Base-by-base conservation (phyloP, 2,113 vertebrate species). In the Butastur rufipennis region DNA sequence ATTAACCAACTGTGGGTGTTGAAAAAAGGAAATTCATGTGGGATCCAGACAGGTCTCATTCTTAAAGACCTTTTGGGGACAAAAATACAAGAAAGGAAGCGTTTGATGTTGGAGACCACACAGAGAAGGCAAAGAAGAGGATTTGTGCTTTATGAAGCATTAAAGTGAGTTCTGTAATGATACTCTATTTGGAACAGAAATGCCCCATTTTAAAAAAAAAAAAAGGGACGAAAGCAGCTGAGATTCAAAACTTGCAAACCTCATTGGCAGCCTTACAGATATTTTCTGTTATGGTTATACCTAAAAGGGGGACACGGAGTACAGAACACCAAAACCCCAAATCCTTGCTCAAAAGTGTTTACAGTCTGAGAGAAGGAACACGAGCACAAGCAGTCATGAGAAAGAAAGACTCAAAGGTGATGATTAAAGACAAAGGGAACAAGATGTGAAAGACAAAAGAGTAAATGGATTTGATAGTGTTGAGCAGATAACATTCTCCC, bases 91-190 rank as follows among this genome's bases (percentile, higher is more conserved):
- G 80, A 97, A 96, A 97, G 47, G 48, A 86, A 88, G 25, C 0
- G 3, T 95, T 96, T 97, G 92, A 96, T 92, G 73, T n/a, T 48
- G 53, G 94, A 97, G 48, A 93, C 58, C 81, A 95, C 8, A 48
- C 89, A 94, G 96, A 95, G 96, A 95, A 93, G 81, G 65, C 80
- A 95, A 96, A 94, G 67, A 91, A 79, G 70, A 92, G 70, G 43
- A 93, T 89, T 95, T 87, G 43, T 1, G 47, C 86, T 96, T 97
- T 94, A 96, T 75, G 78, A 92, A 84, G 65, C 65, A 85, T 95
- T 94, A 81, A 89, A 94, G 90, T 82, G 70, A 65, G 68, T 96
- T 92, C 75, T 72, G 61, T 81, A 96, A 91, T 87, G 65, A 67
- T 79, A 86, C n/a, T 83, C 77, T 84, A 63, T 95, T 93, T 94